Percentiles rank a stretch among this genome's conserved stretches.
These are phyloP conservation scores for Patagioenas fasciata DNA, from an alignment of 2,113 vertebrate species.

Conservation along the genomic window DNA sequence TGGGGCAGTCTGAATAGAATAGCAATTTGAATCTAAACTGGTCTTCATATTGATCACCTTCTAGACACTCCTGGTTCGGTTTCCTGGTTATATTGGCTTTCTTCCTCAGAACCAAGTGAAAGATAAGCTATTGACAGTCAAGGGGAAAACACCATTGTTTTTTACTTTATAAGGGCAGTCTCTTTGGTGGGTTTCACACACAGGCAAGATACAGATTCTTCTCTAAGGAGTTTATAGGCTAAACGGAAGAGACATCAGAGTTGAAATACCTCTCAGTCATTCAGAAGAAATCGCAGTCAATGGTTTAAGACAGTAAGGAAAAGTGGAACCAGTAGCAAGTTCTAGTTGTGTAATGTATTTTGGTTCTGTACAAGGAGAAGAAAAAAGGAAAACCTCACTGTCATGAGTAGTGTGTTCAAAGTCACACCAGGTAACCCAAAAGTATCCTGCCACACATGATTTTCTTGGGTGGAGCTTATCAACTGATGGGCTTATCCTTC, in stretches of 20 bases:
- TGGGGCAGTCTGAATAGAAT: neutral
- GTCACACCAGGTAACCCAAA: neutral
- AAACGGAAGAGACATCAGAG: neutral
- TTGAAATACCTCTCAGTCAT: neutral
- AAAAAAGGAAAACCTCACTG: neutral
- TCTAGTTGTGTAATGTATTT: neutral
- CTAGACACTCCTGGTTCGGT: neutral
- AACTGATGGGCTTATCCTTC: neutral
- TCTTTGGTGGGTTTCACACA: neutral
- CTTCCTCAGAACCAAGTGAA: neutral
- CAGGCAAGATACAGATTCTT: neutral
- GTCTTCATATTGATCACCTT: neutral
- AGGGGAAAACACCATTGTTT: neutral
- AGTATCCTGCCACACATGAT: neutral
- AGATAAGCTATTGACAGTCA: neutral
- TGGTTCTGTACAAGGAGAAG: neutral
- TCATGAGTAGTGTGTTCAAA: neutral
- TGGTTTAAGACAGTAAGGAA: neutral
- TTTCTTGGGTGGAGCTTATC: neutral
- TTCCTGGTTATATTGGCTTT: neutral
- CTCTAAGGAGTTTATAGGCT: neutral
- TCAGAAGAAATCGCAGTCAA: neutral
- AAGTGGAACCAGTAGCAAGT: neutral
- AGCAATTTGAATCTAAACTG: neutral
- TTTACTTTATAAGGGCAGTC: neutral